Percentiles rank a stretch among this genome's conserved stretches.
phyloP scores from a whole-genome alignment of 2,113 vertebrate genomes.

The Hydrochoerus hydrochaeris region DNA sequence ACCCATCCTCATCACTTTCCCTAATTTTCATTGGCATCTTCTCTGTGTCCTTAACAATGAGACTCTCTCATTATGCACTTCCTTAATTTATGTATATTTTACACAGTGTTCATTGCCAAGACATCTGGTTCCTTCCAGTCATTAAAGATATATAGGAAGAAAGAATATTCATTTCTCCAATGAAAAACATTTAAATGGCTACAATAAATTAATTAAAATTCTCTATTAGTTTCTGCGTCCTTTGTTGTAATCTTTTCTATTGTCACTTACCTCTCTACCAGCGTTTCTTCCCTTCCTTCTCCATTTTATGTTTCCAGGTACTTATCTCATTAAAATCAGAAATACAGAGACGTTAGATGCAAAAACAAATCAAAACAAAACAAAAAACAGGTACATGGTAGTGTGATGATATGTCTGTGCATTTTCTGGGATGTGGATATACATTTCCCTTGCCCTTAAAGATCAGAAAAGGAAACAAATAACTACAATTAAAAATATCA shows the following conservation, averaged over 20 bases:
- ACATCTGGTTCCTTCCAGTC: constrained; percentile 34
- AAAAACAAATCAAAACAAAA: no score
- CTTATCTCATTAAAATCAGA: not conserved
- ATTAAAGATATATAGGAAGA: constrained; percentile 51
- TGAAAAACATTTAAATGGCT: constrained; percentile 30
- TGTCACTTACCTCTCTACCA: not conserved
- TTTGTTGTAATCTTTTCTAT: not conserved
- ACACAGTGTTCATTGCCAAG: constrained; percentile 19
- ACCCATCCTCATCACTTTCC: not conserved
- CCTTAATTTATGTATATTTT: constrained; percentile 54
- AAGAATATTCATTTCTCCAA: constrained; percentile 29
- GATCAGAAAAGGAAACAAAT: not conserved
- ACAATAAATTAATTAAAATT: constrained; percentile 38
- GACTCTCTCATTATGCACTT: not conserved
- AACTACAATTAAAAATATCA: not conserved
- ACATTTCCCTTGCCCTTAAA: not conserved
- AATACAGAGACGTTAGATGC: not conserved
- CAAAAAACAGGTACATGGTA: not conserved
- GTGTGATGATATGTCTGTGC: accelerated
- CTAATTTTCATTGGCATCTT: not conserved
- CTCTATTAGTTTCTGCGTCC: not conserved
- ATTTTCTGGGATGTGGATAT: not conserved
- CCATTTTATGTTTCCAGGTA: not conserved
- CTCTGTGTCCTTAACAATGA: not conserved
- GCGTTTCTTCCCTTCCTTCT: not conserved